Evolutionary conservation across 1,140 invertebrate species (phyloP).

Genomic region (Limonius californicus): DNA sequence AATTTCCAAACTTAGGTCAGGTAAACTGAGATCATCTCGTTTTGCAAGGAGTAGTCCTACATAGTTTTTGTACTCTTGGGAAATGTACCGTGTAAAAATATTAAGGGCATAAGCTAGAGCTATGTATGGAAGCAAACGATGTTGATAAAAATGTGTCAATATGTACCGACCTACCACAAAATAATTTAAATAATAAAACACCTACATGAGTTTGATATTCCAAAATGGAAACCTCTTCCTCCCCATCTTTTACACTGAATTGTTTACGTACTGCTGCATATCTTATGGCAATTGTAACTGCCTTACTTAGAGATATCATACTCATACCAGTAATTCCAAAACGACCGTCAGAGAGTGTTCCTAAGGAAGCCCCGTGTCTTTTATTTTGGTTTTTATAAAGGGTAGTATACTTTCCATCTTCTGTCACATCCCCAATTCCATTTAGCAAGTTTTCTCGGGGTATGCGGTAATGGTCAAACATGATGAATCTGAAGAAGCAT

Average conservation of each 20-base stretch:
- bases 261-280: conserved; percentile 88
- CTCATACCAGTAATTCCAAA: conserved; percentile 71
- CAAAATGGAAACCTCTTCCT: conserved; percentile 91
- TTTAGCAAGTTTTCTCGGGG: too few species aligned
- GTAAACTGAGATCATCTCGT: conserved; percentile 48
- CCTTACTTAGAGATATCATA: conserved; percentile 64
- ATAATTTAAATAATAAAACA: conserved; percentile 51
- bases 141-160: conserved; percentile 63
- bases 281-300: conserved; percentile 79
- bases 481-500: too few species aligned
- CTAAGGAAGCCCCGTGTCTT: too few species aligned
- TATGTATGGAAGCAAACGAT: conserved; percentile 84
- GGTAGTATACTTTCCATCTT: too few species aligned
- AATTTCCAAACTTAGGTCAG: too few species aligned
- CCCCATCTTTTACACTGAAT: conserved; percentile 70
- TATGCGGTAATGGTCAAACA: too few species aligned
- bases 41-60: neutral
- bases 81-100: conserved; percentile 61
- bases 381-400: too few species aligned
- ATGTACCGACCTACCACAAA: conserved; percentile 2
- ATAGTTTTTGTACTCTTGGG: conserved; percentile 40
- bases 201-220: conserved; percentile 76
- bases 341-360: conserved; percentile 79
- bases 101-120: conserved; percentile 75
- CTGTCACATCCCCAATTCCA: too few species aligned